Base-by-base conservation (phyloP, 2,888 invertebrate genomes). In the Caenorhabditis sp. region DNA sequence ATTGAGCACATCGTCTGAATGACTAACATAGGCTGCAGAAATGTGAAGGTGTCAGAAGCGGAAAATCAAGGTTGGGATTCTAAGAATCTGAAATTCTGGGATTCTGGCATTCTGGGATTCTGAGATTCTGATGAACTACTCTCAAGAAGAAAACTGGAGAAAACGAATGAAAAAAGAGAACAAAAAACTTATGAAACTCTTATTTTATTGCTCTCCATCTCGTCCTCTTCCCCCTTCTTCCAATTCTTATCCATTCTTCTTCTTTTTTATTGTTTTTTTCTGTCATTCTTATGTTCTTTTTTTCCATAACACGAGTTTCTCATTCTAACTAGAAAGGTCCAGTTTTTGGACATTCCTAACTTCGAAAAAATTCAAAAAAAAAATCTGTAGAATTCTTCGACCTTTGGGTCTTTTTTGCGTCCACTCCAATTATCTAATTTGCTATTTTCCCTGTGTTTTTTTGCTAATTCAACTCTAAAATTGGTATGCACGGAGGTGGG, bases 161-260 rank as follows among this genome's bases (percentile, higher is more conserved):
- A 38, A 10, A 10, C 6, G 6, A 38, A 10, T 38, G 12, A 38
- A 38, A 24, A 24, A 22, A 26, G 19, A 64, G n/a, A 7, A 64
- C 10, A 19, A 22, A n/a, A 68, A 54, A 68, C 35, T 51, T 68
- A 68, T 68, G 68, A 68, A 68, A 68, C 56, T 41, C 38, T 56
- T 28, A 49, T 68, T 69, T 56, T 68, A 56, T 56, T 69, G 54
- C 56, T 44, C 66, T 16, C 7, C 38, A 38, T 10, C 6, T 38
- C 28, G 19, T 49, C 31, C 38, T 38, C 38, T 73, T 49, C 22
- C n/a, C n/a, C n/a, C n/a, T n/a, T 24, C 10, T 38, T 54, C 12
- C 38, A 38, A 38, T 54, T 31, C 47, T 28, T 31, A 56, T 56
- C 56, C 56, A 28, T 56, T 56, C 28, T 22, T 51, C 22, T 3